Conservation (phyloP, 2,797 vertebrate species). For the Poeciliopsis turneri region DNA sequence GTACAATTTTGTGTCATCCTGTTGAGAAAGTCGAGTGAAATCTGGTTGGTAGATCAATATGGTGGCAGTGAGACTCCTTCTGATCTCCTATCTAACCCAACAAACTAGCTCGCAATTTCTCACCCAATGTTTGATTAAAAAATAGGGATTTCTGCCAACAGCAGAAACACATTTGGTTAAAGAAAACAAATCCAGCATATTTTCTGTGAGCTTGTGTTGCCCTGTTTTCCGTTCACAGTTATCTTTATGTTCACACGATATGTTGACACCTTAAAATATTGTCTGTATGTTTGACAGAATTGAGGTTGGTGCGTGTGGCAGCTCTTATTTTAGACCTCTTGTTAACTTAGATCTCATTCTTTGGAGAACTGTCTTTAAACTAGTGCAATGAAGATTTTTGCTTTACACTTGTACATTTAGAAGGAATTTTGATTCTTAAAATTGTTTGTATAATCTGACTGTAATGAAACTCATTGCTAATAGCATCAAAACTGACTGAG, state of each 20-base stretch:
- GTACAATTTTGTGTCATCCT: not conserved
- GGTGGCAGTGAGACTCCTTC: too few relatives aligned
- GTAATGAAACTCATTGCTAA: constrained; percentile 4
- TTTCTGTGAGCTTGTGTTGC: not conserved
- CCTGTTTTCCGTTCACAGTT: not conserved
- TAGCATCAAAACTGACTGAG: constrained; percentile 10
- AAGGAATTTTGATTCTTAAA: not conserved
- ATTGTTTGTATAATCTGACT: not conserved
- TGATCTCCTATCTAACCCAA: not conserved
- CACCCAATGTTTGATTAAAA: not conserved
- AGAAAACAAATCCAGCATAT: not conserved
- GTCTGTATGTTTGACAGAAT: not conserved
- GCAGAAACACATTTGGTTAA: not conserved
- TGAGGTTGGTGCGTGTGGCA: not conserved
- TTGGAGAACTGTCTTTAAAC: not conserved
- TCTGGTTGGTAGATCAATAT: not conserved
- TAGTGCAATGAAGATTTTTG: not conserved
- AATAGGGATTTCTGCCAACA: not conserved
- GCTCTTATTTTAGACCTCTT: not conserved
- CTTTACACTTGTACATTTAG: not conserved
- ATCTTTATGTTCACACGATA: not conserved
- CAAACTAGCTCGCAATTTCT: not conserved
- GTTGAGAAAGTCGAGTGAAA: not conserved
- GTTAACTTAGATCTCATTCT: not conserved
- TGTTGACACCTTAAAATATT: not conserved